phyloP scores from a whole-genome alignment of 2,797 vertebrate genomes.

The Xenentodon cancila region DNA sequence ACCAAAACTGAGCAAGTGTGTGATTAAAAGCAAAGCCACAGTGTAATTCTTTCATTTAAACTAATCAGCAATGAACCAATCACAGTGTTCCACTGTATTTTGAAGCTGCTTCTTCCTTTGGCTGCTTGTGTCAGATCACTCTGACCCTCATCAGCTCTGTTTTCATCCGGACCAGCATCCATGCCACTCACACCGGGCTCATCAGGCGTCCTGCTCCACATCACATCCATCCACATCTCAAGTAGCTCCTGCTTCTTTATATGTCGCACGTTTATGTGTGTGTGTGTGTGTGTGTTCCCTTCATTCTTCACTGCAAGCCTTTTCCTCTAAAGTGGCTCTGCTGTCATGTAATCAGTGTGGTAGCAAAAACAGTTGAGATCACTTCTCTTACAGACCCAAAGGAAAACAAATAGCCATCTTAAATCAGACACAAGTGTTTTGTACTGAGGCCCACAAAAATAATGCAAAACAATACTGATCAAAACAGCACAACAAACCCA shows the following conservation, averaged over 20 bases:
- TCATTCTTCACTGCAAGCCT: conserved; percentile 6
- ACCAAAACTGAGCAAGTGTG: too few species aligned
- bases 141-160: neutral
- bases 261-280: neutral
- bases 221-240: conserved; percentile 9
- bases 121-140: conserved; percentile 2
- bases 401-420: conserved; percentile 15
- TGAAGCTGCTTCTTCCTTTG: neutral
- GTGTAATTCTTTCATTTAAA: neutral
- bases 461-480: neutral
- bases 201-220: conserved; percentile 3
- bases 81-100: neutral
- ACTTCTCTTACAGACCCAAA: neutral
- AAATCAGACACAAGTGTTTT: conserved; percentile 5
- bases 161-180: conserved; percentile 8
- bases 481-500: neutral
- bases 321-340: conserved; percentile 8
- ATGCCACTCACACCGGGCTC: conserved; percentile 5
- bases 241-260: neutral
- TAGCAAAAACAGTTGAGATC: conserved; percentile 8
- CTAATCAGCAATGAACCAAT: neutral
- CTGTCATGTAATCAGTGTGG: conserved; percentile 12
- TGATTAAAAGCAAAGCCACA: neutral
- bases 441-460: neutral
- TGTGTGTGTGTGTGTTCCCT: neutral